Evolutionary conservation across 2,113 vertebrate genomes (phyloP).

Genomic region (Ictidomys tridecemlineatus): DNA sequence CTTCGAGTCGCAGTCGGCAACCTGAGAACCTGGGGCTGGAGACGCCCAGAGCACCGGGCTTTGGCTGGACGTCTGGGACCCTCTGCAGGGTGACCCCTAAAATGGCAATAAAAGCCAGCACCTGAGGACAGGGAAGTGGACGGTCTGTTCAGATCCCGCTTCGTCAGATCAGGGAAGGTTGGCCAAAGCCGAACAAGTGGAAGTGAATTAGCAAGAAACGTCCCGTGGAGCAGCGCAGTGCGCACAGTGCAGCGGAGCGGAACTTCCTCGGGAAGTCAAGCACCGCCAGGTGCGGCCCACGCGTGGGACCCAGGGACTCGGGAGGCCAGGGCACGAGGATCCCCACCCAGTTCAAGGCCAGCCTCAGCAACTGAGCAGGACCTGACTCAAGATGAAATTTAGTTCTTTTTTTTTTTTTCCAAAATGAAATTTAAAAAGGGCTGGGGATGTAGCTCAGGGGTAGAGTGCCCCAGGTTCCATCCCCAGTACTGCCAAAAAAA

Average conservation of each 20-base stretch:
- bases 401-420: no score
- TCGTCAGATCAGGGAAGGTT: background rate
- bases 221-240: background rate
- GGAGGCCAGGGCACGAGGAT: background rate
- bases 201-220: background rate
- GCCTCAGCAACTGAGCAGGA: background rate
- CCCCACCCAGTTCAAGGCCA: background rate
- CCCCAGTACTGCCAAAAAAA: background rate
- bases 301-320: background rate
- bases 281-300: no score
- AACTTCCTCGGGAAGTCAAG: background rate
- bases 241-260: background rate
- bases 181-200: background rate
- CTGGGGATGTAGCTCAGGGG: background rate
- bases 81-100: no score
- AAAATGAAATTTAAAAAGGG: background rate
- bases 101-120: no score
- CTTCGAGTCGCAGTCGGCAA: background rate
- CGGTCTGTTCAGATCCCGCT: background rate
- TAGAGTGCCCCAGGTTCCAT: no score
- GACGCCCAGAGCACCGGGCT: background rate
- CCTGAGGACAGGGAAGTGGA: no score
- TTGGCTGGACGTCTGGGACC: background rate
- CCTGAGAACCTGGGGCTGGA: background rate
- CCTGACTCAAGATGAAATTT: background rate